Conservation (phyloP, 2,113 vertebrate genomes). For the Plestiodon gilberti region DNA sequence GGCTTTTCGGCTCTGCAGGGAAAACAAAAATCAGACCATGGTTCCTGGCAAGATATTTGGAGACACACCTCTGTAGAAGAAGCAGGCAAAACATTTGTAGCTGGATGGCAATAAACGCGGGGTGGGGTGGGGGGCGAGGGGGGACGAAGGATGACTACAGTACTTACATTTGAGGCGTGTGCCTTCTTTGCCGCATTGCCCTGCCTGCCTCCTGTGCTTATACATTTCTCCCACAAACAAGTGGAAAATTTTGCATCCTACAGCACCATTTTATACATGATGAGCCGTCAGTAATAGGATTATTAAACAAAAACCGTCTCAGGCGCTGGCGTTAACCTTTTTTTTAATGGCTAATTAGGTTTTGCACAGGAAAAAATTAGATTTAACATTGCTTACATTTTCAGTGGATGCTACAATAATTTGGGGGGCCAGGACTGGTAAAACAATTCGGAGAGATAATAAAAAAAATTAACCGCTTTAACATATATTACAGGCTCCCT, state of each 20-base stretch:
- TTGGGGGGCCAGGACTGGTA: conserved; percentile 73
- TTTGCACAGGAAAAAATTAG: conserved; percentile 99
- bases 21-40: not conserved
- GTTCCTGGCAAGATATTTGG: conserved; percentile 41
- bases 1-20: not conserved
- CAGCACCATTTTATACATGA: conserved; percentile 99
- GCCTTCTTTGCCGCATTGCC: conserved; percentile 78
- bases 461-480: conserved; percentile 88
- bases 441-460: conserved; percentile 83
- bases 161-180: conserved; percentile 85
- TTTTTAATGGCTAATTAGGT: conserved; percentile 99
- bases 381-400: conserved; percentile 99
- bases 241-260: conserved; percentile 98
- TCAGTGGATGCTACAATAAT: conserved; percentile 95
- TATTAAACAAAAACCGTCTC: conserved; percentile 99
- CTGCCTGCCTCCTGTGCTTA: conserved; percentile 88
- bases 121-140: too few species aligned
- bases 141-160: conserved; percentile 64
- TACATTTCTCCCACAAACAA: conserved; percentile 97
- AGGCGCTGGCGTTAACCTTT: conserved; percentile 99
- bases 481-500: conserved; percentile 82
- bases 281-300: conserved; percentile 99
- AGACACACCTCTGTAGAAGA: conserved; percentile 46
- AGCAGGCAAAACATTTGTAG: conserved; percentile 45
- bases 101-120: conserved; percentile 45